A percentile compares a stretch with the other conserved stretches of the same genome.
These are phyloP conservation scores for Iselma pallidipennis DNA, from an alignment of 2,888 invertebrate genomes.

Conservation along the genomic window DNA sequence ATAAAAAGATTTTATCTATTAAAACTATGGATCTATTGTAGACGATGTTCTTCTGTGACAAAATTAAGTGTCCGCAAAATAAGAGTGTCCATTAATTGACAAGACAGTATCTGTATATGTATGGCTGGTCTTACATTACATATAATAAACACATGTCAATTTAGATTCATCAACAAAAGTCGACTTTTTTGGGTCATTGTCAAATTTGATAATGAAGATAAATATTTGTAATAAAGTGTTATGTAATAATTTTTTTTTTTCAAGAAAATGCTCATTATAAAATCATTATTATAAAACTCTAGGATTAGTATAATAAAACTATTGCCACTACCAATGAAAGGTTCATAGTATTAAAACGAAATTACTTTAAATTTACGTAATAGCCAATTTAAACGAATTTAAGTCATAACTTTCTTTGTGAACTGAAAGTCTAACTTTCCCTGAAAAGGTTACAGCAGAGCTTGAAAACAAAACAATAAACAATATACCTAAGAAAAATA, in stretches of 20 bases:
- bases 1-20: too few relatives aligned
- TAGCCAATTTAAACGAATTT: constrained; percentile 11
- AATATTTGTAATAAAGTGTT: constrained; percentile 32
- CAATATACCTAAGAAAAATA: background rate
- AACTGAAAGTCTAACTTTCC: constrained; percentile 8
- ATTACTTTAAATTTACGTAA: constrained; percentile 4
- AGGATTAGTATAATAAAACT: too few relatives aligned
- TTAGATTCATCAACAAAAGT: constrained; percentile 27
- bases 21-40: too few relatives aligned
- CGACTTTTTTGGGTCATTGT: constrained; percentile 35
- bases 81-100: too few relatives aligned
- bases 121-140: background rate
- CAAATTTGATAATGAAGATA: constrained; percentile 38
- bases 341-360: background rate
- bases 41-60: too few relatives aligned
- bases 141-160: constrained; percentile 15
- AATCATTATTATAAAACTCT: background rate
- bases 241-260: constrained; percentile 4
- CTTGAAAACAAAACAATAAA: constrained; percentile 1
- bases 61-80: too few relatives aligned
- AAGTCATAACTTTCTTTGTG: constrained; percentile 16
- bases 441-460: constrained; percentile 6
- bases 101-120: background rate
- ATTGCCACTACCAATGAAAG: background rate
- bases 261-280: background rate